Evolutionary conservation across 2,797 vertebrate species (phyloP).

Genomic region (Parauchenoglanis ngamensis): DNA sequence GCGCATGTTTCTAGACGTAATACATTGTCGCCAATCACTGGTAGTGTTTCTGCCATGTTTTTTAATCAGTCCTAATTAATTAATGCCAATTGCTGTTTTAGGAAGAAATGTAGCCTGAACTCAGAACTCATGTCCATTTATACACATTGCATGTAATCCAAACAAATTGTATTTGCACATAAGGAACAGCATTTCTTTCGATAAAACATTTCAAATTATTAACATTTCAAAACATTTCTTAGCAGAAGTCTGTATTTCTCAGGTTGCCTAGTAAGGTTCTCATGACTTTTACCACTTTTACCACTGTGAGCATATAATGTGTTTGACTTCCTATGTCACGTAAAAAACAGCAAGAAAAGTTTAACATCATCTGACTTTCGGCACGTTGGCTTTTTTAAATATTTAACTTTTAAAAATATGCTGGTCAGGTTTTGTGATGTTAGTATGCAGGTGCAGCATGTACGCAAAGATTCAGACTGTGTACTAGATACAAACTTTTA

Average conservation of each 20-base stretch:
- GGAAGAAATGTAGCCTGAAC: not conserved
- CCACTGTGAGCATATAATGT: not conserved
- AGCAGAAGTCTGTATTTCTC: not conserved
- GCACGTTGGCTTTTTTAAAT: not conserved
- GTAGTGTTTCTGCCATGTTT: not conserved
- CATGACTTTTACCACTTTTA: conserved; percentile 25
- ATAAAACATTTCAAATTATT: not conserved
- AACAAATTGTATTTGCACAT: not conserved
- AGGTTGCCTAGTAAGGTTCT: not conserved
- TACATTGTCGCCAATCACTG: not conserved
- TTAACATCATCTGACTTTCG: not conserved
- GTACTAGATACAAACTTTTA: not conserved
- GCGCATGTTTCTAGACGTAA: not conserved
- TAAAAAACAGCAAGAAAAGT: conserved; percentile 11
- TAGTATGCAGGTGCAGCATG: not conserved
- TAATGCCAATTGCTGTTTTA: not conserved
- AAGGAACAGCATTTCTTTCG: not conserved
- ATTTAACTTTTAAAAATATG: not conserved
- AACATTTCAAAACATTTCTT: not conserved
- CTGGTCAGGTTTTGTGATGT: not conserved
- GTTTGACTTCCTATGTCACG: conserved; percentile 9
- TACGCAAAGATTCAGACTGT: not conserved
- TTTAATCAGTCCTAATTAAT: not conserved
- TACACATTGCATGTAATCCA: not conserved
- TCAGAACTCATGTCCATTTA: not conserved